Percentiles rank a stretch among this genome's conserved stretches.
phyloP scores from a whole-genome alignment of 1,140 invertebrate genomes.

The Drosophila asahinai region DNA sequence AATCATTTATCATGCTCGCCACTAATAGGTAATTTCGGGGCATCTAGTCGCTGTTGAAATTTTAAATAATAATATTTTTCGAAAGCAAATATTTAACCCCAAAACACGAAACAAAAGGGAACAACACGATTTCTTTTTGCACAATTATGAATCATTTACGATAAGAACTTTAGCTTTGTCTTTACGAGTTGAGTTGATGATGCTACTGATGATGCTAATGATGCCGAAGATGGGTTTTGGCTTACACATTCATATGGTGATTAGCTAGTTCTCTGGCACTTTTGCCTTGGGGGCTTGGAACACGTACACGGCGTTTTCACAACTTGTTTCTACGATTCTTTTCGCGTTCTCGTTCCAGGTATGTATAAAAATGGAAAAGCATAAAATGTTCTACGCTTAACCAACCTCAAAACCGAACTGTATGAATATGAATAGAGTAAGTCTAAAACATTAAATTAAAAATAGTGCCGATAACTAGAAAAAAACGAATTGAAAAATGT shows the following conservation, averaged over 20 bases:
- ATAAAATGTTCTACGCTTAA: slow-evolving; percentile 11
- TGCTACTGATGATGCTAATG: slow-evolving; percentile 32
- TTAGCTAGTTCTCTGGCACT: slow-evolving; percentile 29
- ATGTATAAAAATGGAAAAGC: slow-evolving; percentile 45
- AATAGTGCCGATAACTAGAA: too few relatives aligned
- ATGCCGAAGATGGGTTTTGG: slow-evolving; percentile 37
- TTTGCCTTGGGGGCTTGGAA: slow-evolving; percentile 30
- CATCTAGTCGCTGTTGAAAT: slow-evolving; percentile 48
- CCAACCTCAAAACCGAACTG: not conserved
- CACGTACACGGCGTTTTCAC: slow-evolving; percentile 51
- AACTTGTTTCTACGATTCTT: slow-evolving; percentile 44
- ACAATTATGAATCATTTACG: slow-evolving; percentile 62
- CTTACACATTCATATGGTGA: slow-evolving; percentile 37
- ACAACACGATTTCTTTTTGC: slow-evolving; percentile 46
- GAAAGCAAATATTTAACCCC: slow-evolving; percentile 63
- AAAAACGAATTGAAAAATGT: too few relatives aligned
- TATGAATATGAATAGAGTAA: not conserved
- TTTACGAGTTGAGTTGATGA: slow-evolving; percentile 25
- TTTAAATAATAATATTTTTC: slow-evolving; percentile 51
- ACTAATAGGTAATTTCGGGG: slow-evolving; percentile 53
- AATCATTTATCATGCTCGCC: slow-evolving; percentile 54
- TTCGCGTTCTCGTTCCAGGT: slow-evolving; percentile 53
- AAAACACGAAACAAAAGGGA: slow-evolving; percentile 19
- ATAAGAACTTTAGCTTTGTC: slow-evolving; percentile 47
- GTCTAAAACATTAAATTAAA: too few relatives aligned